Evolutionary conservation across 1,140 invertebrate genomes (phyloP).

Genomic region (Akabosia matsudoensis): DNA sequence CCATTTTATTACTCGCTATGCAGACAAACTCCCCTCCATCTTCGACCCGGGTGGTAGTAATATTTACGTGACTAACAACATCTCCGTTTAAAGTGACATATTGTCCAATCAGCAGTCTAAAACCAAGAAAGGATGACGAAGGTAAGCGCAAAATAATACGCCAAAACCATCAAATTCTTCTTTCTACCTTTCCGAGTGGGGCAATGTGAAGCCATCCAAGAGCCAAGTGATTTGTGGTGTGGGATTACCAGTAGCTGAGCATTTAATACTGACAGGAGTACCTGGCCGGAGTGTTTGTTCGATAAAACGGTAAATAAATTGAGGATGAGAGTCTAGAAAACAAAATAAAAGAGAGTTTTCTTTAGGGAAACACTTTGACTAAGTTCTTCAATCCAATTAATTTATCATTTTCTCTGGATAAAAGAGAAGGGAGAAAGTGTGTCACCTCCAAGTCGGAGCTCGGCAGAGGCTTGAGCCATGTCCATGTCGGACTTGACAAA

Average conservation of each 20-base stretch:
- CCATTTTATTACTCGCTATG: slow-evolving; percentile 73
- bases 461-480: slow-evolving; percentile 73
- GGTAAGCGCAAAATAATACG: too few relatives aligned
- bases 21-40: slow-evolving; percentile 86
- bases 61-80: slow-evolving; percentile 82
- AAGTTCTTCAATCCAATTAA: too few relatives aligned
- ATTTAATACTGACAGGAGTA: slow-evolving; percentile 77
- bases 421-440: too few relatives aligned
- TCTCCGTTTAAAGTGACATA: slow-evolving; percentile 76
- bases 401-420: too few relatives aligned
- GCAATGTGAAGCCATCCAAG: slow-evolving; percentile 72
- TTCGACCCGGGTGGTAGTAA: slow-evolving; percentile 74
- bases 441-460: slow-evolving; percentile 73
- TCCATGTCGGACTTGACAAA: slow-evolving; percentile 72
- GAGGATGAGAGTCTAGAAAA: too few relatives aligned
- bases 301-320: too few relatives aligned
- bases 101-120: slow-evolving; percentile 74
- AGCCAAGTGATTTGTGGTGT: slow-evolving; percentile 78
- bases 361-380: too few relatives aligned
- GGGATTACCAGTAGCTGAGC: slow-evolving; percentile 78
- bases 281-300: too few relatives aligned
- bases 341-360: too few relatives aligned
- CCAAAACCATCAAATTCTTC: too few relatives aligned
- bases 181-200: slow-evolving; percentile 62
- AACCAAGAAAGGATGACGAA: too few relatives aligned